Percentiles rank a stretch among this genome's conserved stretches.
phyloP scores from a whole-genome alignment of 2,888 invertebrate genomes.

The Ctenicera cuprea region DNA sequence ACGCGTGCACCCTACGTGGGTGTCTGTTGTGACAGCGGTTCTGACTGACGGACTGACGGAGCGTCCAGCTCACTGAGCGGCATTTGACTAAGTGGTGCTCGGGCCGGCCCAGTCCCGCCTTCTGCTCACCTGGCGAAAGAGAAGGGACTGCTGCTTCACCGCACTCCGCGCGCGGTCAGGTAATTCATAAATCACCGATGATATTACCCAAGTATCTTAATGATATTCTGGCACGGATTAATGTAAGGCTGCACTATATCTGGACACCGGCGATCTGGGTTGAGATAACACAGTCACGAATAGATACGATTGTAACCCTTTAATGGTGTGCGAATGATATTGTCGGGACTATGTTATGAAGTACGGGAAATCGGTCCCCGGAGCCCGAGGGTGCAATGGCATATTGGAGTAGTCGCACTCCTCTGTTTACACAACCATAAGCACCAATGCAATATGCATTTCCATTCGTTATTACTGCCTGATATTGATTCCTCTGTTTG shows the following conservation, averaged over 20 bases:
- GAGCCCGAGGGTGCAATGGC: slow-evolving; percentile 41
- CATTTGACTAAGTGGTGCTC: slow-evolving; percentile 71
- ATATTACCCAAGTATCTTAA: slow-evolving; percentile 65
- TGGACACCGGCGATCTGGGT: slow-evolving; percentile 52
- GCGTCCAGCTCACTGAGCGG: slow-evolving; percentile 68
- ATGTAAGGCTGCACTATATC: slow-evolving; percentile 55
- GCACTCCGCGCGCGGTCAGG: slow-evolving; percentile 60
- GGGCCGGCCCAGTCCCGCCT: slow-evolving; percentile 71
- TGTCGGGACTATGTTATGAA: slow-evolving; percentile 41
- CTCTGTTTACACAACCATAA: slow-evolving; percentile 55
- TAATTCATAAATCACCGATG: slow-evolving; percentile 71
- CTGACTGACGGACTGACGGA: slow-evolving; percentile 62
- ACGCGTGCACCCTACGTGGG: slow-evolving; percentile 56
- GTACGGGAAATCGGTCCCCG: slow-evolving; percentile 46
- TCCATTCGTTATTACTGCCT: slow-evolving; percentile 54
- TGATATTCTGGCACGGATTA: slow-evolving; percentile 63
- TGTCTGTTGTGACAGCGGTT: slow-evolving; percentile 61
- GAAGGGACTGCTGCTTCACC: slow-evolving; percentile 72
- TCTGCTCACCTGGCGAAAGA: slow-evolving; percentile 69
- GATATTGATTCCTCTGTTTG: slow-evolving; percentile 54
- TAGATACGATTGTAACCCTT: slow-evolving; percentile 54
- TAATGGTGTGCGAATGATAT: slow-evolving; percentile 49
- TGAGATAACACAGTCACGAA: slow-evolving; percentile 53
- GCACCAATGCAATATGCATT: slow-evolving; percentile 53
- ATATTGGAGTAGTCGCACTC: slow-evolving; percentile 45